Percentiles rank a stretch among this genome's conserved stretches.
These are phyloP conservation scores for Porites australiensis DNA, from an alignment of 64 coral and sea anemone species.

Conservation along the genomic window DNA sequence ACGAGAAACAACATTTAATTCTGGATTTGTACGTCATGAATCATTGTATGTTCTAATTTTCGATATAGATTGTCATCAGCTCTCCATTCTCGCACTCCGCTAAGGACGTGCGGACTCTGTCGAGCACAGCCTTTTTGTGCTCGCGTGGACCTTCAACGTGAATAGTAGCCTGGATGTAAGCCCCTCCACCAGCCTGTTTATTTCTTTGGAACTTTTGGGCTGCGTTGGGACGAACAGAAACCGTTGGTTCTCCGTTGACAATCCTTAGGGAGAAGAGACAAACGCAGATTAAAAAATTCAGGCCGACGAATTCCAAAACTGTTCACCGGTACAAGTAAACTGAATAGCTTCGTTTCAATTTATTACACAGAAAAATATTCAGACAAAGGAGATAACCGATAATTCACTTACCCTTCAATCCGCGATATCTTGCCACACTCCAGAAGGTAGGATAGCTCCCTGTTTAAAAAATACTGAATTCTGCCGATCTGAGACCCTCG, in stretches of 20 bases:
- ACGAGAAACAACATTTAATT: no score
- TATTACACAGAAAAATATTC: background rate
- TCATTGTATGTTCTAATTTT: no score
- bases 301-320: background rate
- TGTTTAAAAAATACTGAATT: slow-evolving; percentile 32
- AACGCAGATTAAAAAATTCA: background rate
- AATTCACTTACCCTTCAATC: slow-evolving; percentile 26
- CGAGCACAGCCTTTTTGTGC: background rate
- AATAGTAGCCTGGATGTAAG: background rate
- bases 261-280: background rate
- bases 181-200: slow-evolving; percentile 22
- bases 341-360: background rate
- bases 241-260: background rate
- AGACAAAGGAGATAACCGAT: background rate
- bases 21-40: no score
- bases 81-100: no score
- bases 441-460: slow-evolving; percentile 24
- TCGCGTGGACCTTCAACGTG: background rate
- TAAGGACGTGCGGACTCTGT: no score
- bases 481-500: slow-evolving; percentile 24
- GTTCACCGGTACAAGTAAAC: background rate
- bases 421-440: slow-evolving; percentile 14
- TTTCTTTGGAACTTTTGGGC: background rate
- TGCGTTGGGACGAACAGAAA: background rate
- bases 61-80: no score